Evolutionary conservation across 1,140 invertebrate genomes (phyloP), one percentile per base, ranked within the genome.

Genomic region (Zaprionus camerounensis): DNA sequence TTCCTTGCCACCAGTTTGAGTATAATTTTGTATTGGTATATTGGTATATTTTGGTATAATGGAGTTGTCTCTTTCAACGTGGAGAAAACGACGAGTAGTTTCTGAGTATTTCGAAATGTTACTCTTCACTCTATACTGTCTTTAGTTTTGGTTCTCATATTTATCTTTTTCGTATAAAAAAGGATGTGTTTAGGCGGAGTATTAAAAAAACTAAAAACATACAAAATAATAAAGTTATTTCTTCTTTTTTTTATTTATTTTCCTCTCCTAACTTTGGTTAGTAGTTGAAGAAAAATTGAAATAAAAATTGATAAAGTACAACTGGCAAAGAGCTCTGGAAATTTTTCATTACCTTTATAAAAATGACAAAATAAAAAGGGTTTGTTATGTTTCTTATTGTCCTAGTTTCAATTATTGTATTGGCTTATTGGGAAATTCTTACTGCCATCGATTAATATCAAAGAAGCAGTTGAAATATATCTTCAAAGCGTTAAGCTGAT

Each of bases 111-210:
- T 88, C 73, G 82, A 72, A 84, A 67, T 78, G 66, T 63, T 71
- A 84, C 81, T 84, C 61, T 79, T 76, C 31, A 51, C 63, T 55
- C 56, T 55, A 67, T 73, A 68, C 55, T 76, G 58, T 67, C 28
- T 55, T 66, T 70, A 76, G 55, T 74, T 80, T 78, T 92, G 87
- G 91, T 92, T 92, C 91, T 92, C 91, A 92, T 92, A 92, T 92
- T 92, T 91, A 81, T 92, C 91, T 87, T 91, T 65, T 90, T 90
- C 86, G 82, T 90, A 80, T 78, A 80, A 92, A 92, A 92, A 92
- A 92, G 91, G 91, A 92, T 92, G 85, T 84, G 85, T 92, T 92
- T 87, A 90, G 91, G 91, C 91, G 86, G 68, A 67, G 80, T 91
- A 91, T 91, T 90, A 85, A 80, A 85, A 88, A 55, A 91, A 90